Conservation (phyloP, 2,888 invertebrate genomes). For the Pyrrhia umbra region DNA sequence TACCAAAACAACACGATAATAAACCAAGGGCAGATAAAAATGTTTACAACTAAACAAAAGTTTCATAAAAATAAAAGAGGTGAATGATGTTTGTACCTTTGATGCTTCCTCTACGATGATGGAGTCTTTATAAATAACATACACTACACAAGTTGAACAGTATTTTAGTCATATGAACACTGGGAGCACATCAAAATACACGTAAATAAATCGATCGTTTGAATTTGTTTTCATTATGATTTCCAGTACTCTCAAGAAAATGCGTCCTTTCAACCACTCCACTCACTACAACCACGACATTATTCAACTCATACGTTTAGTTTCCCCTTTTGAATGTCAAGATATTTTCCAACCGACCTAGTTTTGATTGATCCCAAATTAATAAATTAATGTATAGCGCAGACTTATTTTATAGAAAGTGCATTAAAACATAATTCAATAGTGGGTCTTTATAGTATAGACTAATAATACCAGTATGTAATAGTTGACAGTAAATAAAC, state of each 20-base stretch:
- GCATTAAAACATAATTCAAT: too few relatives aligned
- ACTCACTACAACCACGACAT: conserved; percentile 55
- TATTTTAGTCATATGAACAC: conserved; percentile 38
- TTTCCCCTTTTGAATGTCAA: conserved; percentile 36
- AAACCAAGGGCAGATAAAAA: conserved; percentile 9
- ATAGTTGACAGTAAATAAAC: too few relatives aligned
- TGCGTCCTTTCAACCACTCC: conserved; percentile 54
- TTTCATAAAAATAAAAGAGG: conserved; percentile 55
- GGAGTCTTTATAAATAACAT: conserved; percentile 62
- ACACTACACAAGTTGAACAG: conserved; percentile 52
- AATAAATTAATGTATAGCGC: background rate
- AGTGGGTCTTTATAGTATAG: too few relatives aligned
- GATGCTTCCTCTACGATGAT: conserved; percentile 64
- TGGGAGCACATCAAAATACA: conserved; percentile 25
- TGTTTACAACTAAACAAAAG: conserved; percentile 41
- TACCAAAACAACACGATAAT: background rate
- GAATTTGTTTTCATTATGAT: conserved; percentile 49
- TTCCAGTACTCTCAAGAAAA: conserved; percentile 39
- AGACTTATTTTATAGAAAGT: background rate
- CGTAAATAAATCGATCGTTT: conserved; percentile 33
- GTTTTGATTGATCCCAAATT: rapidly evolving
- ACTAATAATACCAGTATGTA: too few relatives aligned
- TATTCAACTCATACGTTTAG: conserved; percentile 58
- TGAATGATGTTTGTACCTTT: conserved; percentile 69
- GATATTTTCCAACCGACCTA: background rate